phyloP scores from a whole-genome alignment of 2,888 invertebrate species.

The Meteorus cinctellus region DNA sequence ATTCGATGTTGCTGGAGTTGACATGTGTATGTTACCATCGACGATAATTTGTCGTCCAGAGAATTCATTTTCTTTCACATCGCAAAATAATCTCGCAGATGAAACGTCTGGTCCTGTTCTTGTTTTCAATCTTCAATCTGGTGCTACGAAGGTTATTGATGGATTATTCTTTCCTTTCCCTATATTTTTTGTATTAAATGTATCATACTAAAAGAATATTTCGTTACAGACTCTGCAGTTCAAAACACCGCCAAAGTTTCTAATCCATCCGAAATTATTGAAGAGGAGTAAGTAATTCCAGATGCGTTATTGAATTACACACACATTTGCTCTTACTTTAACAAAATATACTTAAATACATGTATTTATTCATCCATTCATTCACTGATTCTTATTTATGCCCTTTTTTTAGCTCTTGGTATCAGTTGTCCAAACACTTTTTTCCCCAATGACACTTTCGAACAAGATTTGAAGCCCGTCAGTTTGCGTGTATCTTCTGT shows the following conservation, averaged over 20 bases:
- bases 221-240: slow-evolving; percentile 15
- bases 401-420: neutral
- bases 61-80: neutral
- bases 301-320: neutral
- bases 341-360: too few species aligned
- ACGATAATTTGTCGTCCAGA: slow-evolving; percentile 1
- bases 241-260: slow-evolving; percentile 3
- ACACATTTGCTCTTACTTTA: neutral
- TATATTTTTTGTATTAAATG: neutral
- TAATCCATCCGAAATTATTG: neutral
- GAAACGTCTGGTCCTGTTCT: neutral
- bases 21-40: neutral
- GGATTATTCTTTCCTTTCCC: neutral
- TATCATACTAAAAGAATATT: neutral
- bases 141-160: neutral
- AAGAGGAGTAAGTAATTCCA: neutral
- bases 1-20: neutral
- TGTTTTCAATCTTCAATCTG: neutral
- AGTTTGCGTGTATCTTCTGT: neutral
- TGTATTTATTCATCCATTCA: too few species aligned
- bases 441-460: neutral
- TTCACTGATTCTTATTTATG: neutral
- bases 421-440: neutral
- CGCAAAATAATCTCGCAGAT: neutral
- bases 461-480: neutral